These are phyloP conservation scores for Dasypogon diadema DNA, from an alignment of 2,888 invertebrate species.

Conservation along the genomic window DNA sequence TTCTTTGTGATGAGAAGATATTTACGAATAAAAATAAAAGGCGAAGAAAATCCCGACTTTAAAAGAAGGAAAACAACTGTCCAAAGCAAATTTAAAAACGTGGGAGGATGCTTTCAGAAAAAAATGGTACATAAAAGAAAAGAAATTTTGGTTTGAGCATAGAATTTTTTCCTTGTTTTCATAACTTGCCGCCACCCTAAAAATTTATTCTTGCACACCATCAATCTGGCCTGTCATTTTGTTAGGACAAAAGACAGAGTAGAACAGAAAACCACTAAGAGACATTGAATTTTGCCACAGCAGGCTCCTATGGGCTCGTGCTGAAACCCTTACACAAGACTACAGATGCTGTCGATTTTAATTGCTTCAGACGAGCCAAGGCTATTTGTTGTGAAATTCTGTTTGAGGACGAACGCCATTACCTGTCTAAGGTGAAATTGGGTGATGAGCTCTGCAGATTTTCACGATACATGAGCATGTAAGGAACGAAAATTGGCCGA, in stretches of 20 bases:
- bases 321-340: conserved; percentile 17
- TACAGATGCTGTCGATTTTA: conserved; percentile 43
- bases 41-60: not conserved
- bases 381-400: conserved; percentile 35
- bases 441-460: conserved; percentile 47
- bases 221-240: conserved; percentile 34
- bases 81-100: conserved; percentile 21
- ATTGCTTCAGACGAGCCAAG: conserved; percentile 38
- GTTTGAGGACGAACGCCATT: conserved; percentile 40
- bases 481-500: conserved; percentile 44
- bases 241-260: not conserved
- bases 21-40: not conserved
- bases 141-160: too few relatives aligned
- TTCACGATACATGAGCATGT: conserved; percentile 36
- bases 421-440: conserved; percentile 39
- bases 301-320: conserved; percentile 3
- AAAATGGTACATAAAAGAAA: not conserved
- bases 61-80: not conserved
- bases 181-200: conserved; percentile 11
- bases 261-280: conserved; percentile 1
- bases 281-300: not conserved
- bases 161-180: conserved; percentile 1
- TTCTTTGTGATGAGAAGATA: conserved; percentile 15
- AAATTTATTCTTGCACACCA: conserved; percentile 33
- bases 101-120: not conserved